Conservation (phyloP, 2,113 vertebrate species). For the Heteronetta atricapilla region DNA sequence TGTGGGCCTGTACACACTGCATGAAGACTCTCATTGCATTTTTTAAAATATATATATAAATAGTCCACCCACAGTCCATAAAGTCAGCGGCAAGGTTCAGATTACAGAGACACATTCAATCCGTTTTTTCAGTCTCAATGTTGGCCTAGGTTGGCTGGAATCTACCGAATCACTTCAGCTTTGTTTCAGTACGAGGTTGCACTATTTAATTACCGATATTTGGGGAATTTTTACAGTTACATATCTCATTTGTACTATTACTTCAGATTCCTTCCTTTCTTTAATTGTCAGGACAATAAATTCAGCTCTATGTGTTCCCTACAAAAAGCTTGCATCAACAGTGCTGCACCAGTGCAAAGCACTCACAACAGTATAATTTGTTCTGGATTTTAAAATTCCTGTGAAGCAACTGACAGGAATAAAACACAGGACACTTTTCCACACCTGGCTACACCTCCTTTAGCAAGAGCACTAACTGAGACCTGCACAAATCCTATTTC, state of each 20-base stretch:
- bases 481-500: background rate
- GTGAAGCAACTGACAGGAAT: fast-evolving
- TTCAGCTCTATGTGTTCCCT: background rate
- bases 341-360: background rate
- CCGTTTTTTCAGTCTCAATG: fast-evolving
- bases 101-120: fast-evolving
- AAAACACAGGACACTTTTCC: background rate
- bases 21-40: no score
- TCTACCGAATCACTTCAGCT: background rate
- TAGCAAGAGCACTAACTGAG: background rate
- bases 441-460: background rate
- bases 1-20: background rate
- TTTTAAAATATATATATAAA: no score
- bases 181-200: background rate
- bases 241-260: background rate
- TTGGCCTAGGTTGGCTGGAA: background rate
- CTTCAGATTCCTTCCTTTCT: background rate
- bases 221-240: background rate
- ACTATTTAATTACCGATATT: background rate
- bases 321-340: background rate
- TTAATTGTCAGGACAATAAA: fast-evolving
- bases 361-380: background rate
- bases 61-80: background rate
- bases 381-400: background rate
- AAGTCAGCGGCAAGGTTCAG: background rate